Conservation (phyloP, 1,140 invertebrate species). For the Stegodyphus dumicola region DNA sequence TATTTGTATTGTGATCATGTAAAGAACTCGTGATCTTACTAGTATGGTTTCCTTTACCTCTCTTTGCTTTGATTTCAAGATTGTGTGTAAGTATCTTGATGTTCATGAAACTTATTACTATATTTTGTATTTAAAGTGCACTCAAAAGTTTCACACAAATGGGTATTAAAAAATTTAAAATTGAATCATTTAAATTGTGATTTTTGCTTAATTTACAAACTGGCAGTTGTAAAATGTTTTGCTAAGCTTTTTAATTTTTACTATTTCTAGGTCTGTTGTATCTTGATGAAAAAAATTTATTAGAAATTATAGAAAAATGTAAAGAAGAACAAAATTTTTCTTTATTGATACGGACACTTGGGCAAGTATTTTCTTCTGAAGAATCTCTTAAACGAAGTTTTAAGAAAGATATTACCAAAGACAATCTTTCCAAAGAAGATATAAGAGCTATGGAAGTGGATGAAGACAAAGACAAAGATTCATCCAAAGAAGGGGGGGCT, state of each 20-base stretch:
- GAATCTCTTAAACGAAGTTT: constrained; percentile 80
- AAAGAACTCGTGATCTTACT: too few species aligned
- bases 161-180: too few species aligned
- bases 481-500: constrained; percentile 67
- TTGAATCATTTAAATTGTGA: too few species aligned
- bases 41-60: too few species aligned
- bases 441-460: constrained; percentile 79
- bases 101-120: too few species aligned
- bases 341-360: constrained; percentile 76
- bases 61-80: too few species aligned
- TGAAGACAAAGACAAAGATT: constrained; percentile 85
- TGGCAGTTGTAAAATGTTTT: not conserved
- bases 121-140: too few species aligned
- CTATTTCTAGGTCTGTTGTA: constrained; percentile 27
- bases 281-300: constrained; percentile 76
- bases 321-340: constrained; percentile 75
- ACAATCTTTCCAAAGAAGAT: constrained; percentile 76
- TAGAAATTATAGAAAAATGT: constrained; percentile 76
- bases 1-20: too few species aligned
- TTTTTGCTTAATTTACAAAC: too few species aligned
- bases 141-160: too few species aligned
- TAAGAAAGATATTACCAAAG: constrained; percentile 67
- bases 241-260: not conserved
- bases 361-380: constrained; percentile 79
- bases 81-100: too few species aligned